Base-by-base conservation (phyloP, 2,888 invertebrate species). In the Dryomyza anilis region DNA sequence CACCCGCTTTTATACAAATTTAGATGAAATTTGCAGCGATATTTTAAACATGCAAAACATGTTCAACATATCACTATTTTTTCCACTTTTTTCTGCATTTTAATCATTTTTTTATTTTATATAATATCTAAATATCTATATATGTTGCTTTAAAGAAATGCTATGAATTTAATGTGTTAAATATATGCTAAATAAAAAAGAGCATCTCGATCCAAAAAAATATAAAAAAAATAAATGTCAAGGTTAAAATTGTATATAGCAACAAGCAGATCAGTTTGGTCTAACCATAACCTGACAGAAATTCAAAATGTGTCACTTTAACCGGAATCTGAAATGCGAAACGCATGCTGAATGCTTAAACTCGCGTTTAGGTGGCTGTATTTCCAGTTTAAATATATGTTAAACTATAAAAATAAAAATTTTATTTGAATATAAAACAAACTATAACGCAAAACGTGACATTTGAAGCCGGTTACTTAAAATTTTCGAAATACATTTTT, bases 31-130 rank as follows among this genome's bases (percentile, higher is more conserved):
- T 58, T 33, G 23, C 46, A 43, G 43, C 60, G 65, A 67, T 64
- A 52, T 60, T 67, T 76, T 78, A 74, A 76, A 74, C 73, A 79
- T 79, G 78, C 79, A 63, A 78, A 79, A 80, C 79, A 80, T 79
- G 79, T 78, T 79, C 74, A n/a, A n/a, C 72, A 61, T 66, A 76
- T 78, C 78, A n/a, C 77, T 76, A 72, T 69, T 78, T 75, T 71
- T 61, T 56, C n/a, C n/a, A 23, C 16, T 29, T 46, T 16, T 43
- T 27, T 3, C 19, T 55, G 19, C 33, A n/a, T n/a, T n/a, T n/a
- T n/a, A n/a, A n/a, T n/a, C n/a, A n/a, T n/a, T n/a, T n/a, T n/a
- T n/a, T n/a, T n/a, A n/a, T n/a, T n/a, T n/a, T n/a, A n/a, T n/a
- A n/a, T n/a, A n/a, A n/a, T n/a, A n/a, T n/a, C n/a, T n/a, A n/a